Percentiles rank a stretch among this genome's conserved stretches.
Evolutionary conservation across 1,140 invertebrate species (phyloP).

Genomic region (Geopemphigus sp.): DNA sequence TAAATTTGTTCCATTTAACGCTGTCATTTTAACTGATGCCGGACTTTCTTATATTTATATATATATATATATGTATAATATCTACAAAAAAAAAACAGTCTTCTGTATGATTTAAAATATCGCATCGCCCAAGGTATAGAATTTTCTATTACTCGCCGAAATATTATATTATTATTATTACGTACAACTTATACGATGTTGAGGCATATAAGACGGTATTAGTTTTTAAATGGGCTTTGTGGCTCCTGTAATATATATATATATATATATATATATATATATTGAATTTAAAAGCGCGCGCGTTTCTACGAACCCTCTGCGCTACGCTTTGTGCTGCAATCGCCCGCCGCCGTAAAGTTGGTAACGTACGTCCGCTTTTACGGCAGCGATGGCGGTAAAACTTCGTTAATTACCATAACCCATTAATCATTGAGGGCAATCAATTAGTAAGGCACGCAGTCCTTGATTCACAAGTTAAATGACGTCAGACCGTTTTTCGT

Average conservation of each 20-base stretch:
- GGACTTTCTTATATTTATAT: no score
- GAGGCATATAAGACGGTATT: neutral
- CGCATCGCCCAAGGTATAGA: no score
- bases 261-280: no score
- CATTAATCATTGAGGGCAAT: slow-evolving; percentile 37
- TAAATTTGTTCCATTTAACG: no score
- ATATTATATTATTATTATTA: slow-evolving; percentile 19
- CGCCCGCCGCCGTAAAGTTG: slow-evolving; percentile 15
- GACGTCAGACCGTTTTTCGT: slow-evolving; percentile 21
- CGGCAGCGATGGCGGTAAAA: slow-evolving; percentile 6
- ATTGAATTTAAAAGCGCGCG: neutral
- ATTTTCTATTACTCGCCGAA: no score
- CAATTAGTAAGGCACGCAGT: slow-evolving; percentile 31
- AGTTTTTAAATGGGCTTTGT: slow-evolving; percentile 1
- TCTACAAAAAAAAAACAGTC: no score
- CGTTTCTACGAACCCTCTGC: neutral
- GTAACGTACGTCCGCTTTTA: slow-evolving; percentile 36
- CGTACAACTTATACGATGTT: neutral
- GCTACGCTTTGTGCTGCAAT: no score
- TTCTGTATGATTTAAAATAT: no score
- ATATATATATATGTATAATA: no score
- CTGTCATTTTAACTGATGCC: no score
- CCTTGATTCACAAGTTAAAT: slow-evolving; percentile 29
- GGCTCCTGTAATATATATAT: no score
- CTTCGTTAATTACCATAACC: slow-evolving; percentile 46